A percentile compares a stretch with the other conserved stretches of the same genome.
phyloP scores from a whole-genome alignment of 1,140 invertebrate species.

The Zaprionus nigranus region DNA sequence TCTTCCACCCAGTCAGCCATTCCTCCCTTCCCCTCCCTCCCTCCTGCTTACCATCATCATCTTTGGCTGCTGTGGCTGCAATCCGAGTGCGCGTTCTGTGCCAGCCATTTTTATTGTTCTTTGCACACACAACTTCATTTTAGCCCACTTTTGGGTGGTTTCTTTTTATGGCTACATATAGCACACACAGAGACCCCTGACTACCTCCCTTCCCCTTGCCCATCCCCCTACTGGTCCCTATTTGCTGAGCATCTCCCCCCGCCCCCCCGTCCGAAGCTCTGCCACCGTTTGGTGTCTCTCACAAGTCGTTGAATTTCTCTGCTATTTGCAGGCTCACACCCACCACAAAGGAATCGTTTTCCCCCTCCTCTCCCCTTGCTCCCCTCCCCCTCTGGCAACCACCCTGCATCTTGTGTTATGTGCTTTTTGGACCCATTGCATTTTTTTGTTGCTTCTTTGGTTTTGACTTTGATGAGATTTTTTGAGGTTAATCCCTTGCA shows the following conservation, averaged over 20 bases:
- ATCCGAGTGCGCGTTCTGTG: conserved; percentile 3
- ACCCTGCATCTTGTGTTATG: conserved; percentile 10
- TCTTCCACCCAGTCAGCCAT: conserved; percentile 3
- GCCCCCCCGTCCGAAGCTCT: background rate
- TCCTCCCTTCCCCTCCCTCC: background rate
- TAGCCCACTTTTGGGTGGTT: conserved; percentile 80
- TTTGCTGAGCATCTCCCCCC: background rate
- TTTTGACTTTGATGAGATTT: conserved; percentile 83
- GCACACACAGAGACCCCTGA: background rate
- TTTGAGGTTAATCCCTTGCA: conserved; percentile 83
- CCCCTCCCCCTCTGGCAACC: background rate
- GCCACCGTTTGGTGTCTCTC: conserved; percentile 47
- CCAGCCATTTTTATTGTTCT: conserved; percentile 80
- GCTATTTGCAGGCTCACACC: conserved; percentile 75
- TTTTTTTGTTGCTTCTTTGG: conserved; percentile 53
- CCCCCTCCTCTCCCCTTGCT: background rate
- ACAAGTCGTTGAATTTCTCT: conserved; percentile 67
- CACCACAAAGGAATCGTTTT: conserved; percentile 31
- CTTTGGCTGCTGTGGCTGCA: conserved; percentile 9
- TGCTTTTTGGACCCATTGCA: conserved; percentile 49
- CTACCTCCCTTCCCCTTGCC: background rate
- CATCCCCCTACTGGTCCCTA: background rate
- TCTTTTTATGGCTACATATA: conserved; percentile 75
- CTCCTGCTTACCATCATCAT: conserved; percentile 13
- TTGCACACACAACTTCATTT: conserved; percentile 80